Conservation (phyloP, 2,888 invertebrate genomes). For the Eristalis intricaria region DNA sequence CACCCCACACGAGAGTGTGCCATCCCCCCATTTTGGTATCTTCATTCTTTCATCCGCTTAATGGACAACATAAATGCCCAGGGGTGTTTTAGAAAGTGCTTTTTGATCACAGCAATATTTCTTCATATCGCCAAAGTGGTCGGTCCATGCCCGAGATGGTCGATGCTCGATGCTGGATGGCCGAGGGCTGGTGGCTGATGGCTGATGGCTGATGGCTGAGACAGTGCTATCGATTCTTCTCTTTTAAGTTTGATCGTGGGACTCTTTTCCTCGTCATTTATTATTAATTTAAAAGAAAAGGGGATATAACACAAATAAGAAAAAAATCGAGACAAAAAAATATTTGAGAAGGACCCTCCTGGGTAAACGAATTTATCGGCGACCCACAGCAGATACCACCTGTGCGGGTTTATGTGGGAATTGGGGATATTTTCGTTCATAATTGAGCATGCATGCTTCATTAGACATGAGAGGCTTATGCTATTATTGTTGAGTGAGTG, state of each 20-base stretch:
- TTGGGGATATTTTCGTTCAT: conserved; percentile 24
- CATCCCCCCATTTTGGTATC: conserved; percentile 13
- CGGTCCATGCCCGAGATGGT: background rate
- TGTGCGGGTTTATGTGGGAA: conserved; percentile 1
- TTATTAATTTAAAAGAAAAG: conserved; percentile 23
- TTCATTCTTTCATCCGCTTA: conserved; percentile 61
- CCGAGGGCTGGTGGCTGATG: background rate
- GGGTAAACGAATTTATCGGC: conserved; percentile 2
- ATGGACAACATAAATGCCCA: conserved; percentile 61
- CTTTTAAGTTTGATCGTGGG: conserved; percentile 5
- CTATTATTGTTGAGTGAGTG: background rate
- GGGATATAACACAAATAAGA: background rate
- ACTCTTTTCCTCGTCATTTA: conserved; percentile 17
- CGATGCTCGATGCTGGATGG: background rate
- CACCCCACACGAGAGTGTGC: background rate
- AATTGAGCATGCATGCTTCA: conserved; percentile 5
- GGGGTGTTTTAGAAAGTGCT: conserved; percentile 53
- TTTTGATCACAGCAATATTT: conserved; percentile 56
- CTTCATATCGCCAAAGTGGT: conserved; percentile 32
- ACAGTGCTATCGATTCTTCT: conserved; percentile 1
- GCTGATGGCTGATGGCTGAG: background rate
- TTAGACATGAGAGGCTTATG: conserved; percentile 3
- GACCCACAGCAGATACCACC: conserved; percentile 3
- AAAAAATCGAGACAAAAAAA: background rate
- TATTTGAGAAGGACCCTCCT: background rate